phyloP scores from a whole-genome alignment of 2,797 vertebrate species.

The Enteromius anoplus region DNA sequence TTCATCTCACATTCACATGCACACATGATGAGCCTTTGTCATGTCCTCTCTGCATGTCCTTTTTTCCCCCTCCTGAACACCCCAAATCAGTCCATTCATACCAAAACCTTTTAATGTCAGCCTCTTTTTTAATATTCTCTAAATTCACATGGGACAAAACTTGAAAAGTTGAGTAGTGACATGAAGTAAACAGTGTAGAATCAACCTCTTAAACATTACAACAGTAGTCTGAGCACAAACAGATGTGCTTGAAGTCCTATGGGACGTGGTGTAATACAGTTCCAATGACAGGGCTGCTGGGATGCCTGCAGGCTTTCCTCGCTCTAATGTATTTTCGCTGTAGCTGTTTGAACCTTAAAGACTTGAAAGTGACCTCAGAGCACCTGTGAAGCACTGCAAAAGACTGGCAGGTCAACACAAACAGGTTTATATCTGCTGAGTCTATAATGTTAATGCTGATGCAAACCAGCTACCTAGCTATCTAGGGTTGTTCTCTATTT shows the following conservation, averaged over 20 bases:
- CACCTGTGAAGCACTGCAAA: constrained; percentile 12
- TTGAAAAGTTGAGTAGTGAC: background rate
- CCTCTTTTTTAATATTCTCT: constrained; percentile 1
- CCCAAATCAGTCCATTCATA: background rate
- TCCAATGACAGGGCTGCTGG: constrained; percentile 34
- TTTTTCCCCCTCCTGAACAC: background rate
- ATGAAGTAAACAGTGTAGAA: constrained; percentile 18
- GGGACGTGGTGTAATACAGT: constrained; percentile 22
- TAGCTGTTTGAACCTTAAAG: constrained; percentile 35
- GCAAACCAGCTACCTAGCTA: background rate
- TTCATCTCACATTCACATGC: constrained; percentile 14
- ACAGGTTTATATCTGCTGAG: constrained; percentile 1
- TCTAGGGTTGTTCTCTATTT: background rate
- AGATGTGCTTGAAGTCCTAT: background rate
- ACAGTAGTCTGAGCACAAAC: constrained; percentile 27
- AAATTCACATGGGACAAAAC: constrained; percentile 6
- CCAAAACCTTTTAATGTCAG: background rate
- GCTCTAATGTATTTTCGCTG: constrained; percentile 36
- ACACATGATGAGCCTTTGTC: background rate
- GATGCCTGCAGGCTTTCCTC: constrained; percentile 29
- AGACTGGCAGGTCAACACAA: constrained; percentile 33
- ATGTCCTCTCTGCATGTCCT: constrained; percentile 10
- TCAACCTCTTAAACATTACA: constrained; percentile 17
- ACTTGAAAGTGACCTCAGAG: constrained; percentile 11
- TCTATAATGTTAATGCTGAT: background rate